Evolutionary conservation across 1,140 invertebrate species (phyloP).

Genomic region (Battus philenor): DNA sequence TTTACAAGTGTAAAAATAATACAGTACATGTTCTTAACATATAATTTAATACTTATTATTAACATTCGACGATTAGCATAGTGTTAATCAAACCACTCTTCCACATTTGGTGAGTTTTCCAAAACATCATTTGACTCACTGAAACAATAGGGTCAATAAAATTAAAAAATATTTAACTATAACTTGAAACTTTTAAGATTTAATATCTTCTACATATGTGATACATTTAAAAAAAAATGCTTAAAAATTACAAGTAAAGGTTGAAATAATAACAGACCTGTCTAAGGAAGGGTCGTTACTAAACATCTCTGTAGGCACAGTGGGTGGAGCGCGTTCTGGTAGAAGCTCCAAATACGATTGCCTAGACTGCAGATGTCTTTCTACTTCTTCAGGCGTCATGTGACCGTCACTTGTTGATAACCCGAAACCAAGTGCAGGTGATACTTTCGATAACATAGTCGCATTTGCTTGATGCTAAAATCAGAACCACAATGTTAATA

Average conservation of each 20-base stretch:
- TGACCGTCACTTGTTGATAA: slow-evolving; percentile 84
- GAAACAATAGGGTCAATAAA: slow-evolving; percentile 69
- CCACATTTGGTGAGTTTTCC: slow-evolving; percentile 82
- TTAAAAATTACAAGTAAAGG: neutral
- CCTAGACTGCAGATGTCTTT: slow-evolving; percentile 90
- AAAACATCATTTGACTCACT: slow-evolving; percentile 88
- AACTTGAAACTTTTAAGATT: too few relatives aligned
- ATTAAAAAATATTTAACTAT: slow-evolving; percentile 15
- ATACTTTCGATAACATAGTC: slow-evolving; percentile 46
- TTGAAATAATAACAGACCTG: slow-evolving; percentile 79
- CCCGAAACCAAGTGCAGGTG: slow-evolving; percentile 58
- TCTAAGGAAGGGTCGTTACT: slow-evolving; percentile 92
- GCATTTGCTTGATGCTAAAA: slow-evolving; percentile 50
- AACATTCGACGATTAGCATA: too few relatives aligned
- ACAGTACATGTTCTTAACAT: too few relatives aligned
- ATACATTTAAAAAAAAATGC: neutral
- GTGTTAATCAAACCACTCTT: slow-evolving; percentile 72
- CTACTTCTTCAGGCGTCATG: slow-evolving; percentile 94
- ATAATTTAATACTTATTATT: too few relatives aligned
- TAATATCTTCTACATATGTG: too few relatives aligned
- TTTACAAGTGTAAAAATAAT: too few relatives aligned
- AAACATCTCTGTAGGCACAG: slow-evolving; percentile 94
- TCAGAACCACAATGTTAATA: slow-evolving; percentile 7
- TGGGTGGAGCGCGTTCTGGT: slow-evolving; percentile 89
- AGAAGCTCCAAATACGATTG: slow-evolving; percentile 88